A percentile compares a stretch with the other conserved stretches of the same genome.
Conservation (phyloP, 2,113 vertebrate species). For the Pygoscelis antarcticus region DNA sequence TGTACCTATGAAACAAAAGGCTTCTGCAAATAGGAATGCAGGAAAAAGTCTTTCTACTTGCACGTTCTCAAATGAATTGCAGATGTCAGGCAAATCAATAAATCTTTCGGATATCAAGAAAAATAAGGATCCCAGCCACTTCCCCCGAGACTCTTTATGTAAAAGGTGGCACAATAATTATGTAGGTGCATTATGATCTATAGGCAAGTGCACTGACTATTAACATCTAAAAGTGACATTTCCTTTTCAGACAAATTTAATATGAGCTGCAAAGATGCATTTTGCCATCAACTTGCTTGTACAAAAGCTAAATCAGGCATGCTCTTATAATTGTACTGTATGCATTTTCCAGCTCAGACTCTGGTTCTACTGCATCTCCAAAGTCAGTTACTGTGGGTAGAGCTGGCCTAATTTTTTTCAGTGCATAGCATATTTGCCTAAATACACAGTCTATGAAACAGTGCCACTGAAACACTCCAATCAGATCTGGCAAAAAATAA, state of each 20-base stretch:
- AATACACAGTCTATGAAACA: background rate
- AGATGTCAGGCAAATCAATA: slow-evolving; percentile 40
- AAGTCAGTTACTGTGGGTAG: background rate
- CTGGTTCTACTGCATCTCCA: background rate
- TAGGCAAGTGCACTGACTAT: slow-evolving; percentile 33
- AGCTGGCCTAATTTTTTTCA: slow-evolving; percentile 12
- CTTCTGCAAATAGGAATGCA: background rate
- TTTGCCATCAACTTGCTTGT: slow-evolving; percentile 21
- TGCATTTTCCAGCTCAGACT: background rate
- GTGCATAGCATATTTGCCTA: background rate
- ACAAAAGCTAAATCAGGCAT: slow-evolving; percentile 38
- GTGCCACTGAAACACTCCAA: background rate
- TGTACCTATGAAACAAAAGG: slow-evolving; percentile 19
- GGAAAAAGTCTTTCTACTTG: background rate
- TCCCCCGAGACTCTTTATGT: slow-evolving; percentile 14
- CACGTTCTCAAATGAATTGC: slow-evolving; percentile 27
- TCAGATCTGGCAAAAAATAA: background rate
- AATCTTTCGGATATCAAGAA: background rate
- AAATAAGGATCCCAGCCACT: slow-evolving; percentile 31
- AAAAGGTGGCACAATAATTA: slow-evolving; percentile 51
- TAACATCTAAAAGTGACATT: slow-evolving; percentile 51
- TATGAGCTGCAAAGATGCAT: slow-evolving; percentile 16
- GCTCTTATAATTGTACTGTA: background rate
- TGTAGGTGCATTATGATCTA: slow-evolving; percentile 55
- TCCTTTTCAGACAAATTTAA: slow-evolving; percentile 55